phyloP scores from a whole-genome alignment of 2,888 invertebrate genomes.

The Eledona agricola region DNA sequence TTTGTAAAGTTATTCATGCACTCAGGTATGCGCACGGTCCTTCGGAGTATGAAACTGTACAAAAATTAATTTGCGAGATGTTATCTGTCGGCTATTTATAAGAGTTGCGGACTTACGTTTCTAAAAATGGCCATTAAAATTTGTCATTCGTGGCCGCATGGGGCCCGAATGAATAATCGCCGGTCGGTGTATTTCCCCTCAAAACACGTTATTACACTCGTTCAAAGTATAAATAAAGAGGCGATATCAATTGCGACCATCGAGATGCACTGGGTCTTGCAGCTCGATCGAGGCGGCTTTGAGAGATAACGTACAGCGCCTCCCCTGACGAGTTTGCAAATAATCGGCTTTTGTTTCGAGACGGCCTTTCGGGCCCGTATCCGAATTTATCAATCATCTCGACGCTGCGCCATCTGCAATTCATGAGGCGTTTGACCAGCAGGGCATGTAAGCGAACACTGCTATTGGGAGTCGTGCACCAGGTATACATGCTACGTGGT shows the following conservation, averaged over 20 bases:
- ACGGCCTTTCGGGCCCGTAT: slow-evolving; percentile 44
- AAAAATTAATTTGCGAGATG: slow-evolving; percentile 43
- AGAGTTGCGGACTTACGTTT: slow-evolving; percentile 32
- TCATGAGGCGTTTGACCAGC: slow-evolving; percentile 6
- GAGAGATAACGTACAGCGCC: slow-evolving; percentile 50
- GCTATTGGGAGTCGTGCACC: no score
- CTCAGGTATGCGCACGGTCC: slow-evolving; percentile 17
- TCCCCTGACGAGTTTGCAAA: slow-evolving; percentile 55
- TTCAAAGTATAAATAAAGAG: slow-evolving; percentile 42
- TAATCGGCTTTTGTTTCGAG: slow-evolving; percentile 51
- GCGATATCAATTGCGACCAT: slow-evolving; percentile 48
- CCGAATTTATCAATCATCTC: slow-evolving; percentile 52
- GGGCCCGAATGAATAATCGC: slow-evolving; percentile 39
- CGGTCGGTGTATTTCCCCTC: slow-evolving; percentile 32
- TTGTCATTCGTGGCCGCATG: slow-evolving; percentile 43
- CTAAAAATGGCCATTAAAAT: slow-evolving; percentile 44
- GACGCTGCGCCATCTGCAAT: slow-evolving; percentile 34
- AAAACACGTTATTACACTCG: slow-evolving; percentile 39
- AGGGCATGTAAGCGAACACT: no score
- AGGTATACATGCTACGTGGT: no score
- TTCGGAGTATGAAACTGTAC: slow-evolving; percentile 19
- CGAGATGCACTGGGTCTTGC: slow-evolving; percentile 51
- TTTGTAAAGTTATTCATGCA: slow-evolving; percentile 19
- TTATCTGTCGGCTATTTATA: slow-evolving; percentile 38
- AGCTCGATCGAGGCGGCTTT: slow-evolving; percentile 48